phyloP scores from a whole-genome alignment of 2,888 invertebrate species.

The Diarsia dahlii region DNA sequence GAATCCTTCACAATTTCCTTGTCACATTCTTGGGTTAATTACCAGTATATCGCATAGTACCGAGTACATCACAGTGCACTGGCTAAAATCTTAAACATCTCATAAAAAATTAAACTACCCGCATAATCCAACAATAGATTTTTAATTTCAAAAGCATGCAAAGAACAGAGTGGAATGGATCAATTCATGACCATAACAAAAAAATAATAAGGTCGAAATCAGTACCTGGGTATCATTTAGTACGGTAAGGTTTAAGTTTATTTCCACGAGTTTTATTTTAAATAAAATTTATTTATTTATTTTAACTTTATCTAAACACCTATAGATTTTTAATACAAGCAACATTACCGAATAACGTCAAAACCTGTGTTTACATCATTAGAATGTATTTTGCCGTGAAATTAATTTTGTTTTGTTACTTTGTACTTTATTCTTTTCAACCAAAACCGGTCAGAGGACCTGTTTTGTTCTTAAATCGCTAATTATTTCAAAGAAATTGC shows the following conservation, averaged over 20 bases:
- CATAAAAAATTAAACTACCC: constrained; percentile 33
- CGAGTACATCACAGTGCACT: background rate
- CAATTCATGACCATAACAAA: background rate
- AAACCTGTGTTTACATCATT: constrained; percentile 10
- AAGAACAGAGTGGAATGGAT: background rate
- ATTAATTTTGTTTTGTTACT: background rate
- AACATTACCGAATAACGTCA: constrained; percentile 27
- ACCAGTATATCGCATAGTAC: no score
- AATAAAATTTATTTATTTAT: background rate
- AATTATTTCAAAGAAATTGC: no score
- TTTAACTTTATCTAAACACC: no score
- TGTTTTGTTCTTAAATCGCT: background rate
- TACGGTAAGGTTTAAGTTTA: background rate
- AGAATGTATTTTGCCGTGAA: constrained; percentile 2
- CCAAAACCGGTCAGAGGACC: no score
- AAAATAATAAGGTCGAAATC: background rate
- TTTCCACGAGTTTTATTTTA: background rate
- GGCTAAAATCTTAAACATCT: background rate
- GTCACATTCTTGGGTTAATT: background rate
- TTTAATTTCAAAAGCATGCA: no score
- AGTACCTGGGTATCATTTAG: background rate
- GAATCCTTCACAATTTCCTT: background rate
- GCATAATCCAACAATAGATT: background rate
- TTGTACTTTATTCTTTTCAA: background rate
- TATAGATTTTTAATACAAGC: background rate